A percentile compares a stretch with the other conserved stretches of the same genome.
phyloP scores from a whole-genome alignment of 2,113 vertebrate genomes.

The Grammomys dolichurus region DNA sequence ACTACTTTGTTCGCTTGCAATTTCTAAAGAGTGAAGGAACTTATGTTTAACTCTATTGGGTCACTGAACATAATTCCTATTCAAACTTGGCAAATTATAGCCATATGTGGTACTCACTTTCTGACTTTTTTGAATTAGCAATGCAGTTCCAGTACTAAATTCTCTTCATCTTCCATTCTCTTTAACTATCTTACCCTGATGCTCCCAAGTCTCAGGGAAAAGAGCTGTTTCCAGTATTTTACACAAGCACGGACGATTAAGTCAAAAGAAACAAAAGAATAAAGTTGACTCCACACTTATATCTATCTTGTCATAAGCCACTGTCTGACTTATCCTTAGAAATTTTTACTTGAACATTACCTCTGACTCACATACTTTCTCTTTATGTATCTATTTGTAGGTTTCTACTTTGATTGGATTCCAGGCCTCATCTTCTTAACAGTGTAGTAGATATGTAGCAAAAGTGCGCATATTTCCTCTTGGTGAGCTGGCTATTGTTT shows the following conservation, averaged over 20 bases:
- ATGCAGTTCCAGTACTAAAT: background rate
- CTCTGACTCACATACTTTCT: background rate
- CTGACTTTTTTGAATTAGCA: background rate
- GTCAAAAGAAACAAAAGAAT: background rate
- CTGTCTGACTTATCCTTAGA: background rate
- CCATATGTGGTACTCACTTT: background rate
- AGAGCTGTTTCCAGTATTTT: background rate
- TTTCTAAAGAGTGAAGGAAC: background rate
- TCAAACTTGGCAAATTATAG: background rate
- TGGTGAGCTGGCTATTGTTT: background rate
- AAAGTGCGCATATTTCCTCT: background rate
- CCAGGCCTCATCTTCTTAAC: background rate
- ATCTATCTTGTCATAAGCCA: background rate
- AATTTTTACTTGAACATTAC: background rate
- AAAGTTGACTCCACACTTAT: background rate
- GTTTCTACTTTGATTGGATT: background rate
- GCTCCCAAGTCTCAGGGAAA: background rate
- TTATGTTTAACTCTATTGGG: background rate
- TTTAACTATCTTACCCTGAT: background rate
- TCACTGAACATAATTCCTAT: background rate
- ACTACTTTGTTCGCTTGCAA: too few relatives aligned
- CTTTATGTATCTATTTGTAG: background rate
- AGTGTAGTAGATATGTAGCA: background rate
- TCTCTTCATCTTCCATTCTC: background rate
- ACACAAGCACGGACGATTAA: background rate